Evolutionary conservation across 2,113 vertebrate species (phyloP).

Genomic region (Ameiurus melas): DNA sequence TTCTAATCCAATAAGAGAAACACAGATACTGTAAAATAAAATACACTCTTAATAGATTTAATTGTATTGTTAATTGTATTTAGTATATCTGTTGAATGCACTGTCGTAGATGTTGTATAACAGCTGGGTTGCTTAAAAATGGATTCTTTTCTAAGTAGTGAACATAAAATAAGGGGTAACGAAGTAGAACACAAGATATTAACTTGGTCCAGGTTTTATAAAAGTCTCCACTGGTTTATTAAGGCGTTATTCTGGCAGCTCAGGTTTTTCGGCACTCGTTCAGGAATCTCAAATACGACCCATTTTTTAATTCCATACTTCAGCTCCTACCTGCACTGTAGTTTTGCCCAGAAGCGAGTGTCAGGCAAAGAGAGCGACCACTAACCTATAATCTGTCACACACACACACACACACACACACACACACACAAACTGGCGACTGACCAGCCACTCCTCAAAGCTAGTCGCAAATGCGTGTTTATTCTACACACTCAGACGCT

Average conservation of each 20-base stretch:
- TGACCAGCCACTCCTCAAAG: conserved; percentile 62
- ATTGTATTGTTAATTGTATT: not conserved
- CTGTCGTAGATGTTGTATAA: not conserved
- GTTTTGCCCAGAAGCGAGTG: conserved; percentile 17
- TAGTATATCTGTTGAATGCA: not conserved
- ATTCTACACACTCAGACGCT: conserved; percentile 65
- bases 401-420: conserved; percentile 17
- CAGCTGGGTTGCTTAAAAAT: not conserved
- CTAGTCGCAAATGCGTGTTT: conserved; percentile 68
- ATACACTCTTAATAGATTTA: not conserved
- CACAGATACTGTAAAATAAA: not conserved
- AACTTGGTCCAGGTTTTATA: not conserved
- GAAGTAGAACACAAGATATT: not conserved
- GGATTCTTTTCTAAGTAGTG: not conserved
- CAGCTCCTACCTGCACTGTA: not conserved
- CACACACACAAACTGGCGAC: conserved; percentile 52
- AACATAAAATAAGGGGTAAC: not conserved
- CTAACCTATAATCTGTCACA: conserved; percentile 39
- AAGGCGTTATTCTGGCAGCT: not conserved
- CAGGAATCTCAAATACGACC: not conserved
- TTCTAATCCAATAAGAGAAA: not conserved
- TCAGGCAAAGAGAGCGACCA: conserved; percentile 19
- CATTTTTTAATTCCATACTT: conserved; percentile 14
- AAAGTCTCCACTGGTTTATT: not conserved
- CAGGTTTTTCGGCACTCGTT: not conserved